Conservation (phyloP, 1,140 invertebrate species). For the Globodera ellingtonae region DNA sequence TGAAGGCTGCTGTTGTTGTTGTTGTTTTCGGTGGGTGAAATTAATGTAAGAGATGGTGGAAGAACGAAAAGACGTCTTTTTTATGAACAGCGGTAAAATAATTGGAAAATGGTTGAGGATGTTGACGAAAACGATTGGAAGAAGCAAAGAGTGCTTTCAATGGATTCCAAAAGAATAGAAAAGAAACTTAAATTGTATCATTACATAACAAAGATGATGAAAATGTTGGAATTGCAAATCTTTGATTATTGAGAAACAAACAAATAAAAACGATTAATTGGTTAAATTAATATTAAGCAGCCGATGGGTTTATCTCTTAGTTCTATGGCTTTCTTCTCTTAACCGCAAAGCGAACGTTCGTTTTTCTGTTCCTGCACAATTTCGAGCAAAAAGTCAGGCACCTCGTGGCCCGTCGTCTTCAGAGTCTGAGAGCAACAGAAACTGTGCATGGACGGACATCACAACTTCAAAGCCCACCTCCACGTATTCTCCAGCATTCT, state of each 20-base stretch:
- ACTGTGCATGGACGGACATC: background rate
- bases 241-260: no score
- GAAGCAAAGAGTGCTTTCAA: background rate
- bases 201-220: background rate
- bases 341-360: no score
- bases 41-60: background rate
- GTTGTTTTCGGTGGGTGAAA: background rate
- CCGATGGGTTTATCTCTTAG: background rate
- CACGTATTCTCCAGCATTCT: conserved; percentile 10
- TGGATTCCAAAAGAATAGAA: background rate
- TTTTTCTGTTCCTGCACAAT: background rate
- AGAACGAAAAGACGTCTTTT: background rate
- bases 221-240: background rate
- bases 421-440: background rate
- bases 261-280: no score
- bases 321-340: background rate
- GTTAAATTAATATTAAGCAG: background rate
- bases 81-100: background rate
- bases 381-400: conserved; percentile 14
- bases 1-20: background rate
- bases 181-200: background rate
- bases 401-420: background rate
- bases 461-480: background rate
- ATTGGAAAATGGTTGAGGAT: background rate
- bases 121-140: background rate